Evolutionary conservation across 2,888 invertebrate genomes (phyloP).

Genomic region (Malachius bipustulatus): DNA sequence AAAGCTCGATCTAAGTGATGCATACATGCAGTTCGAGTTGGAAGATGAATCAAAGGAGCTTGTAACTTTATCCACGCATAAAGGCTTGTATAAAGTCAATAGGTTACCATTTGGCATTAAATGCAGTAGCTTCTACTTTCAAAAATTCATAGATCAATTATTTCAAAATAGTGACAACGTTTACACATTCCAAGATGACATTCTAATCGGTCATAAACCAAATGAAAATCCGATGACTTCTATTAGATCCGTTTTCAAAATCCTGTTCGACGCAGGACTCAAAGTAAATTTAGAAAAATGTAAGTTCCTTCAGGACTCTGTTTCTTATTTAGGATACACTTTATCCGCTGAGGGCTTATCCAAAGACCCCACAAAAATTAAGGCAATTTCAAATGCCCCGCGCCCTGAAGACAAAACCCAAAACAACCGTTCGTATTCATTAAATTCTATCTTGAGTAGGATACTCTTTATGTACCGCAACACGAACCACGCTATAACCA

Average conservation of each 20-base stretch:
- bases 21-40: slow-evolving; percentile 28
- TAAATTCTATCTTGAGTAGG: no score
- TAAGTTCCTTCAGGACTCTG: slow-evolving; percentile 24
- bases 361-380: no score
- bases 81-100: slow-evolving; percentile 27
- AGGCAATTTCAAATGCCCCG: slow-evolving; percentile 6
- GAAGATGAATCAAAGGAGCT: slow-evolving; percentile 26
- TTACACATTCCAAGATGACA: slow-evolving; percentile 27
- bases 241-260: slow-evolving; percentile 20
- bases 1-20: slow-evolving; percentile 17
- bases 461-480: no score
- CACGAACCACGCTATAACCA: no score
- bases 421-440: no score
- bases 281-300: slow-evolving; percentile 26
- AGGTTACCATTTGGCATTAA: slow-evolving; percentile 31
- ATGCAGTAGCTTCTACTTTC: slow-evolving; percentile 30
- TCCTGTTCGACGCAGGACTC: slow-evolving; percentile 20
- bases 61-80: no score
- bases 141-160: slow-evolving; percentile 27
- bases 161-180: slow-evolving; percentile 24
- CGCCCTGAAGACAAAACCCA: slow-evolving; percentile 8
- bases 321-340: slow-evolving; percentile 26
- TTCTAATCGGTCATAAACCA: slow-evolving; percentile 23
- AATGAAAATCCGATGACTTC: slow-evolving; percentile 19
- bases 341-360: slow-evolving; percentile 18